Percentiles rank a stretch among this genome's conserved stretches.
Conservation (phyloP, 2,113 vertebrate genomes). For the Todiramphus chloris region DNA sequence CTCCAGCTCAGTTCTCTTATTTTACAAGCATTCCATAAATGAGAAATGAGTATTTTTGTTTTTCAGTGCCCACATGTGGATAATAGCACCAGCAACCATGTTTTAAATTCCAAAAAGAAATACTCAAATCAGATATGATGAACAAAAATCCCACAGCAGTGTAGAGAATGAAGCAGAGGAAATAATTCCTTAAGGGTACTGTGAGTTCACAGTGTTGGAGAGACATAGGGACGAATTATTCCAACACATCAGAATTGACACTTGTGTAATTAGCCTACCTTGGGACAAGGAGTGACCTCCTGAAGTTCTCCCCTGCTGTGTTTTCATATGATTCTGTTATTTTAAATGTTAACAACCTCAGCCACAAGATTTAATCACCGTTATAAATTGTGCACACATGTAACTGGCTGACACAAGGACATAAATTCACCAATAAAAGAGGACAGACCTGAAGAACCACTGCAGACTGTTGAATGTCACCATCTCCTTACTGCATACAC, state of each 20-base stretch:
- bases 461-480: background rate
- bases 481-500: background rate
- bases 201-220: background rate
- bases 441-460: background rate
- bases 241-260: background rate
- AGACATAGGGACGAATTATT: background rate
- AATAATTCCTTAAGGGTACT: background rate
- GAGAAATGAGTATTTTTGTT: background rate
- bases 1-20: background rate
- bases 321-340: background rate
- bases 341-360: background rate
- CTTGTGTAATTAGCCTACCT: background rate
- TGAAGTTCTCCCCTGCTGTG: background rate
- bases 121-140: background rate
- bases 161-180: background rate
- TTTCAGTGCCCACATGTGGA: background rate
- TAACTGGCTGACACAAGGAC: background rate
- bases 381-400: rapidly evolving
- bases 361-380: background rate
- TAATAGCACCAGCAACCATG: background rate
- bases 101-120: background rate
- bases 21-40: background rate
- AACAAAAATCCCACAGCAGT: background rate
- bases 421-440: background rate
- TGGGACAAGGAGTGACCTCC: background rate